Evolutionary conservation across 1,140 invertebrate species (phyloP).

Genomic region (Formica exsecta): DNA sequence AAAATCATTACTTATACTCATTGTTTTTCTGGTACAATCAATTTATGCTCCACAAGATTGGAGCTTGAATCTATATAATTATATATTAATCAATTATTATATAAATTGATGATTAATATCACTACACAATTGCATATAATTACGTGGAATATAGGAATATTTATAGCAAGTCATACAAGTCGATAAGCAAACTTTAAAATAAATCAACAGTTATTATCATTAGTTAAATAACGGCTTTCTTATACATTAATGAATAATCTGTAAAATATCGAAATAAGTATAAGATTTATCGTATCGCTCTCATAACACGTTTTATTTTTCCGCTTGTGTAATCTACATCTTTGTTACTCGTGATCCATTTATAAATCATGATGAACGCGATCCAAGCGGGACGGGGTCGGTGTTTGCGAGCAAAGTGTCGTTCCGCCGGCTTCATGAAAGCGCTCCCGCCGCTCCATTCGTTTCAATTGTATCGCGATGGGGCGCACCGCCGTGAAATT

Average conservation of each 20-base stretch:
- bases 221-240: no score
- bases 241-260: no score
- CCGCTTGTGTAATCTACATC: constrained; percentile 12
- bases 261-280: neutral
- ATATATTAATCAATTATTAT: no score
- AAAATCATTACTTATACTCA: neutral
- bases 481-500: constrained; percentile 66
- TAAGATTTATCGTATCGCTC: neutral
- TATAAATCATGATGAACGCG: constrained; percentile 29
- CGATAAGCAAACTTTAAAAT: no score
- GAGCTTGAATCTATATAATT: no score
- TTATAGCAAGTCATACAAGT: no score
- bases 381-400: neutral
- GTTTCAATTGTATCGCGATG: constrained; percentile 64
- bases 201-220: no score
- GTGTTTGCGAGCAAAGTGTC: constrained; percentile 48
- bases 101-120: neutral
- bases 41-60: no score
- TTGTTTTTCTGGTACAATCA: neutral
- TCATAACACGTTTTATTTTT: neutral
- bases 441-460: constrained; percentile 59
- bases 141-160: no score
- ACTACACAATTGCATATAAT: neutral
- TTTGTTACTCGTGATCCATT: constrained; percentile 16
- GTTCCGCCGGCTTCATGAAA: constrained; percentile 52